Conservation (phyloP, 1,140 invertebrate species). For the Drosophila bifasciata region DNA sequence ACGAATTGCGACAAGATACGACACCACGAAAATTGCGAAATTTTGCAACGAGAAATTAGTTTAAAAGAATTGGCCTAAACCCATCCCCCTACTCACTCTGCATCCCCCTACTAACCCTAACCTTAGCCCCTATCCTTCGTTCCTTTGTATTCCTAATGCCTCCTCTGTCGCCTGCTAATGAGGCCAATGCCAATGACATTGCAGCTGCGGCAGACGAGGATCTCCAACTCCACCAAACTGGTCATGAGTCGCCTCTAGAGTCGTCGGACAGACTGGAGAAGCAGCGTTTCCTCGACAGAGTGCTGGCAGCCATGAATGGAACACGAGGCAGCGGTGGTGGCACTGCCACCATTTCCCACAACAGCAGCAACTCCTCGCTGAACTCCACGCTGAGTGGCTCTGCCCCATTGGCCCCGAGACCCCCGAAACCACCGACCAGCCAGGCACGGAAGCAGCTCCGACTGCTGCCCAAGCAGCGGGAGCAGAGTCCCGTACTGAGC, state of each 20-base stretch:
- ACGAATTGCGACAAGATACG: slow-evolving; percentile 48
- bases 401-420: slow-evolving; percentile 22
- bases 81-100: not conserved
- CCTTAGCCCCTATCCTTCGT: slow-evolving; percentile 6
- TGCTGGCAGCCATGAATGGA: slow-evolving; percentile 74
- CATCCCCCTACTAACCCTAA: too few relatives aligned
- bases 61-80: slow-evolving; percentile 44
- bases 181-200: slow-evolving; percentile 69
- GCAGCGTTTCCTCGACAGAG: slow-evolving; percentile 70
- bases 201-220: slow-evolving; percentile 35
- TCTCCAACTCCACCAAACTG: slow-evolving; percentile 3
- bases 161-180: slow-evolving; percentile 67
- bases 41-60: slow-evolving; percentile 26
- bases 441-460: slow-evolving; percentile 71
- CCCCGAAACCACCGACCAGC: slow-evolving; percentile 65
- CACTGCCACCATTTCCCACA: slow-evolving; percentile 39
- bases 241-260: slow-evolving; percentile 32
- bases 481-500: slow-evolving; percentile 69
- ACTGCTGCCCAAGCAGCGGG: slow-evolving; percentile 70
- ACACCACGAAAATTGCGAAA: slow-evolving; percentile 49
- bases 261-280: slow-evolving; percentile 46
- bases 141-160: slow-evolving; percentile 43
- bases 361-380: slow-evolving; percentile 63
- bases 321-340: slow-evolving; percentile 23
- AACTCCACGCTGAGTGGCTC: slow-evolving; percentile 51